Conservation (phyloP, 2,888 invertebrate species). For the Nephrotoma appendiculata region DNA sequence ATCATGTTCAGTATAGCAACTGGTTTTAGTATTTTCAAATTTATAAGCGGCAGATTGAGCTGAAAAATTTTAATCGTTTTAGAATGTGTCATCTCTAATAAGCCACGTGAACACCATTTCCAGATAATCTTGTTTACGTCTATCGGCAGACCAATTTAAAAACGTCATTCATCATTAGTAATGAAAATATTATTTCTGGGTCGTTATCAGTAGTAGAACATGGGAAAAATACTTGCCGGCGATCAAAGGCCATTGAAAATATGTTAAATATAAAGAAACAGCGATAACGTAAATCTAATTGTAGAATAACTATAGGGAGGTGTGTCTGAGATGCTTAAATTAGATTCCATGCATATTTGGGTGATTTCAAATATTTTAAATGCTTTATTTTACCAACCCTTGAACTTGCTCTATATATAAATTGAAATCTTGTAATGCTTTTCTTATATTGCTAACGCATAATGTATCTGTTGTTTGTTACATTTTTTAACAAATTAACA, state of each 20-base stretch:
- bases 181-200: not conserved
- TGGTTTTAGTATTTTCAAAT: too few relatives aligned
- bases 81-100: not conserved
- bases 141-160: not conserved
- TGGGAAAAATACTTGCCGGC: not conserved
- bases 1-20: too few relatives aligned
- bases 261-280: not conserved
- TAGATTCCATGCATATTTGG: not conserved
- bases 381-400: not conserved
- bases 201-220: not conserved
- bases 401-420: not conserved
- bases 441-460: not conserved
- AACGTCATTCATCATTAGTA: not conserved
- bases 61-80: too few relatives aligned
- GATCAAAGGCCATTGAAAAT: not conserved
- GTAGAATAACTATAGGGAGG: not conserved
- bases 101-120: not conserved
- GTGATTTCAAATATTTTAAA: not conserved
- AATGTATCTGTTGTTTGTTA: not conserved
- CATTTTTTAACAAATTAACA: not conserved
- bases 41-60: too few relatives aligned
- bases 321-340: not conserved
- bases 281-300: not conserved
- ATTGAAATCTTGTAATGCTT: not conserved
- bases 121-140: not conserved